Evolutionary conservation across 2,888 invertebrate genomes (phyloP), one percentile per base, ranked within the genome.

Genomic region (Drosophila atripex): DNA sequence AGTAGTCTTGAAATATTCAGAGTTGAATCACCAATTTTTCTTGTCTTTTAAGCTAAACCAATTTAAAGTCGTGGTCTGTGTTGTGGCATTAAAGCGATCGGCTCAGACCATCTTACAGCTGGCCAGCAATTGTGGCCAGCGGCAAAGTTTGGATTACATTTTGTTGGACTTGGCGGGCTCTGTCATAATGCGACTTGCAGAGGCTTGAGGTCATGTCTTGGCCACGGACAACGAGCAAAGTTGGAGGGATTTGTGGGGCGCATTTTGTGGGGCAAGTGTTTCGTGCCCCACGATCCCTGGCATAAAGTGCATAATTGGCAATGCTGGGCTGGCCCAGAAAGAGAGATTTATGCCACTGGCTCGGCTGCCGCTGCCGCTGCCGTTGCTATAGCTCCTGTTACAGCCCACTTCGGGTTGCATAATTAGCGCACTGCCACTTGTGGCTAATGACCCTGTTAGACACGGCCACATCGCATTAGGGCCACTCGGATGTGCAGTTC

Each of bases 351-450:
- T 76, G 63, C 76, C 58, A 68, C 58, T 49, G 54, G 45, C 46
- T 61, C 50, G 30, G 25, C 21, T 43, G 51, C 3, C 32, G 30
- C 30, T 30, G 14, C 51, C 21, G 4, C 5, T 23, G 21, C 21
- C 21, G 21, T 12, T 45, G 46, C 38, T 25, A 16, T 14, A 16
- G 38, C 38, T 65, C 58, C 51, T 55, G 61, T 63, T 59, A 57
- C 45, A 23, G 60, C 30, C 35, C 45, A 30, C 46, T 39, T 38
- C 47, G 46, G 51, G 30, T 70, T 73, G 79, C 77, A 86, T 89
- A 90, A 90, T 89, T 89, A 90, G 90, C 89, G 82, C 89, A 89
- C 85, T 88, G 79, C 85, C 89, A 88, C 89, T 89, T 90, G 84
- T 82, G 86, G 76, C 88, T 88, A 89, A 89, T 90, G 89, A 90